Percentiles rank a stretch among this genome's conserved stretches.
Evolutionary conservation across 2,113 vertebrate genomes (phyloP).

Genomic region (Peromyscus californicus): DNA sequence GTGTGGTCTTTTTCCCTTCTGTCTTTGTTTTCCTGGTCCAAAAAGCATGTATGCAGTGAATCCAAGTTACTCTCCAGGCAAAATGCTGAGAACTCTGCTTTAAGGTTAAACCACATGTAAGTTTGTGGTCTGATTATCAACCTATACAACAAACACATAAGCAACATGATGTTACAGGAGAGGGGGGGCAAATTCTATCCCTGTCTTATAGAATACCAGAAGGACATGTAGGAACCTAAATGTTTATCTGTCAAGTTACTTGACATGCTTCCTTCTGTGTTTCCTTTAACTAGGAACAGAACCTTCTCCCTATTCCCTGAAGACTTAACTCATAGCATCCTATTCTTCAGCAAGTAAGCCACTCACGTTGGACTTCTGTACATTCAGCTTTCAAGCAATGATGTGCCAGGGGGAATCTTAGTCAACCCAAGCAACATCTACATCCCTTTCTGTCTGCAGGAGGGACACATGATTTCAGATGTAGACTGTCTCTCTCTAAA

Average conservation of each 20-base stretch:
- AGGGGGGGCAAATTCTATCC: not conserved
- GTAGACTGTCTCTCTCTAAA: not conserved
- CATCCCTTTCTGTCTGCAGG: not conserved
- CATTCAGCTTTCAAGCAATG: not conserved
- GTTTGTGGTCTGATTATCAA: not conserved
- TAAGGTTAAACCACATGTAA: constrained; percentile 18
- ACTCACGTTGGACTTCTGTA: not conserved
- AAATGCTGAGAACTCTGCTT: constrained; percentile 38
- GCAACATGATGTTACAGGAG: not conserved
- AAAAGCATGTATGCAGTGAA: constrained; percentile 49
- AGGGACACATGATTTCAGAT: not conserved
- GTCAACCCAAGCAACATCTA: not conserved
- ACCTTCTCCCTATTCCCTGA: not conserved
- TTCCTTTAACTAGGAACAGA: not conserved
- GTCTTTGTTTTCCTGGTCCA: constrained; percentile 63
- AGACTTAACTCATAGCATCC: not conserved
- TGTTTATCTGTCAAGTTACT: not conserved
- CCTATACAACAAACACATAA: not conserved
- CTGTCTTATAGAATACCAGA: not conserved
- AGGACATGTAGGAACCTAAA: not conserved
- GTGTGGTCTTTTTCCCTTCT: constrained; percentile 43
- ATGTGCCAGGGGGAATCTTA: not conserved
- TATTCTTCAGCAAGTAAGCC: not conserved
- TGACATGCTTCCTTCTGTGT: not conserved
- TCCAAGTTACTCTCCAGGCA: constrained; percentile 20